Evolutionary conservation across 2,113 vertebrate genomes (phyloP).

Genomic region (Oryctolagus cuniculus): mOryCun1.1 NC_091434.1:149204501-149205000

Average conservation of each 20-base stretch:
- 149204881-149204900: neutral
- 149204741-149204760: neutral
- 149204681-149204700: neutral
- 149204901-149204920: neutral
- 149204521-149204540: slow-evolving; percentile 73
- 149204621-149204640: neutral
- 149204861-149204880: neutral
- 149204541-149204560: slow-evolving; percentile 73
- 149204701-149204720: neutral
- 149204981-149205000: neutral
- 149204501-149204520: slow-evolving; percentile 35
- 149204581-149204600: neutral
- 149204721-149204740: neutral
- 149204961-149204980: neutral
- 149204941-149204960: slow-evolving; percentile 12
- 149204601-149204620: neutral
- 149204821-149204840: neutral
- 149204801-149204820: neutral
- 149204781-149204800: neutral
- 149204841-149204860: neutral
- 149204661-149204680: neutral
- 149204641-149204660: neutral
- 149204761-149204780: neutral
- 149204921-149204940: neutral
- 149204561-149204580: slow-evolving; percentile 55